Evolutionary conservation across 2,113 vertebrate species (phyloP).

Genomic region (Esox niger): DNA sequence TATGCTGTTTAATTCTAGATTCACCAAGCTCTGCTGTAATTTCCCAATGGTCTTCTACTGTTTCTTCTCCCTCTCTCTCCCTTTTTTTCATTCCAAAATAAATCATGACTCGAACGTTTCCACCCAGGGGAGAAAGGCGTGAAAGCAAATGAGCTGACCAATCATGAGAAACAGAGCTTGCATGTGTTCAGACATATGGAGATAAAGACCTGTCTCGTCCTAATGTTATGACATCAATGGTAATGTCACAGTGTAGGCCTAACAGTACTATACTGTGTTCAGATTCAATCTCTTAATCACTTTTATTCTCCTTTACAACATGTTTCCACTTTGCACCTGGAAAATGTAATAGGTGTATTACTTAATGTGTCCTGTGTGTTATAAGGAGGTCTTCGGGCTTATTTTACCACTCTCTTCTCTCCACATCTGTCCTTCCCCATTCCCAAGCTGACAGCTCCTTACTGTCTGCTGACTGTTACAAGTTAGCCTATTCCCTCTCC

Average conservation of each 20-base stretch:
- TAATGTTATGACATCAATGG: too few species aligned
- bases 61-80: constrained; percentile 64
- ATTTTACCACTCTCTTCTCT: too few species aligned
- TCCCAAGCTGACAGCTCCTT: constrained; percentile 58
- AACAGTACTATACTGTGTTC: too few species aligned
- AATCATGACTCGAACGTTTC: constrained; percentile 69
- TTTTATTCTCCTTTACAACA: too few species aligned
- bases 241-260: too few species aligned
- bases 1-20: constrained; percentile 80
- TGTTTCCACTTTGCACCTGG: too few species aligned
- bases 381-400: too few species aligned
- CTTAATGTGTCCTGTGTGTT: too few species aligned
- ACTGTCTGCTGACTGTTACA: constrained; percentile 76
- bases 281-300: too few species aligned
- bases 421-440: constrained; percentile 9
- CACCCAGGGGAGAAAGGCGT: constrained; percentile 62
- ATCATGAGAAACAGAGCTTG: constrained; percentile 63
- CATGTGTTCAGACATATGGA: constrained; percentile 40
- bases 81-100: constrained; percentile 69
- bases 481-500: constrained; percentile 63
- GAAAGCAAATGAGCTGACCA: constrained; percentile 68
- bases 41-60: constrained; percentile 74
- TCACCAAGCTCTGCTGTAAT: constrained; percentile 72
- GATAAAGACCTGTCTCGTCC: not conserved
- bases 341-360: too few species aligned